Evolutionary conservation across 2,888 invertebrate species (phyloP).

Genomic region (Agonum fuliginosum): DNA sequence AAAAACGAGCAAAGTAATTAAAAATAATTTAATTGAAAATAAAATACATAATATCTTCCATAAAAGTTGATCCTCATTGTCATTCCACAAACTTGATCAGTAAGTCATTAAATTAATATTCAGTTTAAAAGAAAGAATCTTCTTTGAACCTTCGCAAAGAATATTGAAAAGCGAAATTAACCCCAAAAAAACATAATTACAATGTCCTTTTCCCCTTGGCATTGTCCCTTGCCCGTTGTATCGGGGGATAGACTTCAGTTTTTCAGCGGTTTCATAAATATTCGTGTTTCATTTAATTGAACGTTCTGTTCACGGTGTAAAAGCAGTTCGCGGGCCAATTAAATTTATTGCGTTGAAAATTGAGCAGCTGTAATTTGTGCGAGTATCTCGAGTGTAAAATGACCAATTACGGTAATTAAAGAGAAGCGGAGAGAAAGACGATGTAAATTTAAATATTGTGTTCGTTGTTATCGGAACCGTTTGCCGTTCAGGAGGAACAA

Average conservation of each 20-base stretch:
- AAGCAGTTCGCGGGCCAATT: constrained; percentile 48
- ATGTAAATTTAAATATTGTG: constrained; percentile 51
- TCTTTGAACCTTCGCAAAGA: not conserved
- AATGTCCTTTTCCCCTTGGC: not conserved
- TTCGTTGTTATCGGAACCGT: constrained; percentile 35
- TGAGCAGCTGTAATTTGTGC: constrained; percentile 58
- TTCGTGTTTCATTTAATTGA: constrained; percentile 59
- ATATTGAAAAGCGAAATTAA: constrained; percentile 25
- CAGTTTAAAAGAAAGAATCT: not conserved
- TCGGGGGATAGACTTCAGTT: constrained; percentile 1
- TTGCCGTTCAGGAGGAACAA: not conserved
- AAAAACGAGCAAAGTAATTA: not conserved
- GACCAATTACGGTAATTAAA: constrained; percentile 60
- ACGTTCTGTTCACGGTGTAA: constrained; percentile 46
- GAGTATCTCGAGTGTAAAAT: constrained; percentile 58
- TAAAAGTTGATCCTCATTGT: constrained; percentile 14
- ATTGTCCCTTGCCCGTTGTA: not conserved
- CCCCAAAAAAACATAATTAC: constrained; percentile 9
- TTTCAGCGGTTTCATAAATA: constrained; percentile 53
- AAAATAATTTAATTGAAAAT: not conserved
- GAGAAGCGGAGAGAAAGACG: constrained; percentile 47
- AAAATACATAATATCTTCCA: not conserved
- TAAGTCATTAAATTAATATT: constrained; percentile 3
- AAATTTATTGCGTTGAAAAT: constrained; percentile 60
- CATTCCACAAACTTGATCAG: not conserved